A percentile compares a stretch with the other conserved stretches of the same genome.
These are phyloP conservation scores for Leptoteleia sp. DNA, from an alignment of 1,140 invertebrate species.

Conservation along the genomic window DNA sequence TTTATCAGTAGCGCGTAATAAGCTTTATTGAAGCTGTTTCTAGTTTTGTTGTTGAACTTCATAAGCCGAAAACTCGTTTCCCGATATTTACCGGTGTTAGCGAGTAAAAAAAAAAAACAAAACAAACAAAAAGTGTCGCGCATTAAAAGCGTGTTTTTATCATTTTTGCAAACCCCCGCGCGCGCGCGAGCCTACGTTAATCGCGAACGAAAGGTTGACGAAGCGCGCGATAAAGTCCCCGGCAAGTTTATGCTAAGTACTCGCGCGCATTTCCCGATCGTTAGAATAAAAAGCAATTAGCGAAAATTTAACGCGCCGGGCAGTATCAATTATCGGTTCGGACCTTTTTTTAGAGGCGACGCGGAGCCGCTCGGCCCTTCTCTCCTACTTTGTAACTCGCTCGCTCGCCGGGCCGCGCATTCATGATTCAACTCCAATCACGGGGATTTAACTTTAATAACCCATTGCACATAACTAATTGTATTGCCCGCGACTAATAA, in stretches of 20 bases:
- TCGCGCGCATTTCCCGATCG: not conserved
- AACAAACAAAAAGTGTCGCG: conserved; percentile 20
- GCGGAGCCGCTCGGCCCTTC: conserved; percentile 13
- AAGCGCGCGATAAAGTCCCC: no score
- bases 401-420: conserved; percentile 3
- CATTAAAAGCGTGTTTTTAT: conserved; percentile 16
- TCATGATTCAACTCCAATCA: conserved; percentile 24
- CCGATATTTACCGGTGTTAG: conserved; percentile 17
- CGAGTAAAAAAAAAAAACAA: no score
- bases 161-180: conserved; percentile 8
- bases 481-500: conserved; percentile 33
- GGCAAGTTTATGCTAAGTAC: conserved; percentile 4
- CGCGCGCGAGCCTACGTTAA: no score
- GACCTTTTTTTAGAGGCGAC: conserved; percentile 8
- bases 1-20: conserved; percentile 38
- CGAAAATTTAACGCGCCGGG: conserved; percentile 18
- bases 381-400: conserved; percentile 20
- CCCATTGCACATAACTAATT: conserved; percentile 41
- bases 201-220: not conserved
- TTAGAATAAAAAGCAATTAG: conserved; percentile 26
- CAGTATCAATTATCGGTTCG: conserved; percentile 42
- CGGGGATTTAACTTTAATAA: conserved; percentile 29
- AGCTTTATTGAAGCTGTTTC: conserved; percentile 42
- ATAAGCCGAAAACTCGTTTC: conserved; percentile 34
- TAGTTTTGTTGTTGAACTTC: conserved; percentile 19